A percentile compares a stretch with the other conserved stretches of the same genome.
phyloP scores from a whole-genome alignment of 2,113 vertebrate genomes.

The Eolophus roseicapilla region DNA sequence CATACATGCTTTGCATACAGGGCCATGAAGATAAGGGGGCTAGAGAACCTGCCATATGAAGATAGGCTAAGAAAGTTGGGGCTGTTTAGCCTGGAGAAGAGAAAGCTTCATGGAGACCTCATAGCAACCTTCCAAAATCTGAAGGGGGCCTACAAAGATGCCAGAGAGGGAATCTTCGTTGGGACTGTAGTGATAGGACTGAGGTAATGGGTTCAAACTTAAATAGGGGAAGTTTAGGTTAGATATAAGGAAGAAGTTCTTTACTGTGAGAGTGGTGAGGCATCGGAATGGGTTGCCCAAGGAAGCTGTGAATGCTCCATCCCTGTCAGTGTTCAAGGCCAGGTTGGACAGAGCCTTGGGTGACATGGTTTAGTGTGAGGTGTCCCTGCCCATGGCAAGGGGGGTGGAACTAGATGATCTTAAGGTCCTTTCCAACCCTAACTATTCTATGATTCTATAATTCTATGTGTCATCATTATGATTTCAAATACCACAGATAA shows the following conservation, averaged over 20 bases:
- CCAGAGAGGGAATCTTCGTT: neutral
- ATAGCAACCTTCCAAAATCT: neutral
- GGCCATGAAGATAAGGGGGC: neutral
- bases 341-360: no score
- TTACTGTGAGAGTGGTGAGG: neutral
- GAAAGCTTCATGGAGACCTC: neutral
- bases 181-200: neutral
- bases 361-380: no score
- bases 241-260: neutral
- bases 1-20: neutral
- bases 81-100: neutral
- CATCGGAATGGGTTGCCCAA: no score
- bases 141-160: neutral
- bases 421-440: neutral
- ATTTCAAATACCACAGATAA: neutral
- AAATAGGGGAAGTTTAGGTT: neutral
- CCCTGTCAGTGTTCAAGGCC: no score
- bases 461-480: neutral
- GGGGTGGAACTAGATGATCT: neutral
- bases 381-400: no score
- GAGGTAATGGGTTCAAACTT: accelerated
- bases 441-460: neutral
- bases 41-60: neutral
- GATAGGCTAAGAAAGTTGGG: neutral
- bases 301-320: no score